Base-by-base conservation (phyloP, 2,888 invertebrate species). In the Cheilosia pagana region DNA sequence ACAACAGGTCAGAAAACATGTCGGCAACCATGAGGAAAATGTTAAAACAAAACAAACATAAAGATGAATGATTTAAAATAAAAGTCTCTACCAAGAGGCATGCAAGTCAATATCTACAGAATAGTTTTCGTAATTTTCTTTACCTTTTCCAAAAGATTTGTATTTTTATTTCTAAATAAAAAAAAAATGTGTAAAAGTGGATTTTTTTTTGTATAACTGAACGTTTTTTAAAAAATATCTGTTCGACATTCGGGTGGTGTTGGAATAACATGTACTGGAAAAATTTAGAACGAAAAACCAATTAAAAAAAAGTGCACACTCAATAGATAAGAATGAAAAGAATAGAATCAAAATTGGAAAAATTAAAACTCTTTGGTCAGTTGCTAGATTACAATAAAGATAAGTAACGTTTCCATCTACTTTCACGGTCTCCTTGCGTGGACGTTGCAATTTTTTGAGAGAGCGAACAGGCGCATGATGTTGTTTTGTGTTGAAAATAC, bases 191-290 rank as follows among this genome's bases (percentile, higher is more conserved):
- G 77, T 79, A 65, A 67, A 60, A 81, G 39, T 86, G 77, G 63
- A 63, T 74, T 21, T 55, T 74, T 86, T 50, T 35, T 52, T 86
- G 65, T 81, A 57, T 28, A 53, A 57, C 48, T 68, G 55, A 68
- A 23, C 50, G 50, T 12, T 10, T 35, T 86, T 88, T 89, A 91
- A 89, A 90, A 91, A 68, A 91, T 90, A 88, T 89, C 90, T 87
- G 89, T 89, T 85, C 89, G 91, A 87, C 88, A 88, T 88, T 90
- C 91, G 25, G 90, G 88, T 87, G 87, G 78, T 71, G 90, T 89
- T 87, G 91, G 91, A 89, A 91, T 91, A 85, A 91, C 88, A 89
- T 90, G 89, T 86, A 91, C 91, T 91, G 92, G 74, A 91, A 91
- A 87, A 89, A 87, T 86, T 76, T 86, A 68, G 41, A 86, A 81